These are phyloP conservation scores for Strigamia crassipes DNA, from an alignment of 2,888 invertebrate species.

Conservation along the genomic window DNA sequence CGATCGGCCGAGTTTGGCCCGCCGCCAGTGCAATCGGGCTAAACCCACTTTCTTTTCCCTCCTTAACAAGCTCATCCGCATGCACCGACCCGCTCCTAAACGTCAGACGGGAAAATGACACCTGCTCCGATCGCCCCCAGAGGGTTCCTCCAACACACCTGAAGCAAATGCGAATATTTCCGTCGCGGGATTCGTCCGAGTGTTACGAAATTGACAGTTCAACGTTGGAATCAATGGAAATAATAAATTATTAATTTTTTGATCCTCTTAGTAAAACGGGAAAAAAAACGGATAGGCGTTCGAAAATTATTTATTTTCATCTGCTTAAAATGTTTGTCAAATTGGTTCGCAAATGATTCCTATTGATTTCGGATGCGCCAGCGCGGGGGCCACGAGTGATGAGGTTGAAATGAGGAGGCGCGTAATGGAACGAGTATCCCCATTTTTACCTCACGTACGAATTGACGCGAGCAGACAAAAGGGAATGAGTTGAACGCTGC, in stretches of 20 bases:
- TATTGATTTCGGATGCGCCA: neutral
- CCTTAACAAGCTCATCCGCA: constrained; percentile 22
- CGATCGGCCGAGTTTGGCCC: constrained; percentile 2
- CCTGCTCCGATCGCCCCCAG: neutral
- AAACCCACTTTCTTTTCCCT: constrained; percentile 1
- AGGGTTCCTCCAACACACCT: neutral
- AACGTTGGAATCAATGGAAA: no score
- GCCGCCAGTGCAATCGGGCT: neutral
- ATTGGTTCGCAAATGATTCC: neutral
- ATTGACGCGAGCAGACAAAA: neutral
- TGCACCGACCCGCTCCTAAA: neutral
- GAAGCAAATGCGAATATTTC: neutral
- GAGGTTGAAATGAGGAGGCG: neutral
- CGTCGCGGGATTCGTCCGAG: neutral
- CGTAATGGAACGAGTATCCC: neutral
- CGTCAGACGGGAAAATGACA: constrained; percentile 1
- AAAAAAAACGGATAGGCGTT: no score
- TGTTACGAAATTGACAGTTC: no score
- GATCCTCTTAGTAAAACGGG: no score
- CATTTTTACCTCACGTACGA: neutral
- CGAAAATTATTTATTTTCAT: no score
- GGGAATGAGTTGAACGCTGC: neutral
- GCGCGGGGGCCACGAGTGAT: neutral
- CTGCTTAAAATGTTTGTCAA: no score
- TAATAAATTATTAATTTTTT: neutral